Conservation (phyloP, 2,113 vertebrate genomes). For the Gobiocypris rarus region DNA sequence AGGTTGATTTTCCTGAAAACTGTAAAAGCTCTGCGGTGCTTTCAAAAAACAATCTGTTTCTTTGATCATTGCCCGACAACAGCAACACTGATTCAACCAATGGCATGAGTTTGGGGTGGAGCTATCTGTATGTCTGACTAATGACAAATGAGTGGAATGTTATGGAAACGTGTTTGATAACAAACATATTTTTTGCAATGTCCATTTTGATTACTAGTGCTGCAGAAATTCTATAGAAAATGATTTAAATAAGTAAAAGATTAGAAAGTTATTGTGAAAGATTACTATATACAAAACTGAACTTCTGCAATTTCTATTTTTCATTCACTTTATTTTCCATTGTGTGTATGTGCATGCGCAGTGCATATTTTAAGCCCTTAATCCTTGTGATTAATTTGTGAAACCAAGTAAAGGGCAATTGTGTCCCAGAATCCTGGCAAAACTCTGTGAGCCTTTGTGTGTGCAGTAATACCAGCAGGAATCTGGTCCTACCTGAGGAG, state of each 20-base stretch:
- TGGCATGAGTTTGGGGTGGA: not conserved
- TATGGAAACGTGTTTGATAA: not conserved
- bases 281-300: not conserved
- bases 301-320: not conserved
- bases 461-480: conserved; percentile 23
- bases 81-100: not conserved
- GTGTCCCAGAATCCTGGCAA: conserved; percentile 45
- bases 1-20: not conserved
- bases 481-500: not conserved
- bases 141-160: not conserved
- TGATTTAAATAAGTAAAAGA: not conserved
- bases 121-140: not conserved
- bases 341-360: not conserved
- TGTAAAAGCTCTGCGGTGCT: not conserved
- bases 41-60: not conserved
- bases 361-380: conserved; percentile 8
- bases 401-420: conserved; percentile 39
- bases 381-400: conserved; percentile 29
- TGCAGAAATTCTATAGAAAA: not conserved
- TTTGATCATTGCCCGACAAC: not conserved
- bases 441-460: conserved; percentile 24
- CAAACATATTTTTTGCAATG: not conserved
- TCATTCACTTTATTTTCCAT: conserved; percentile 15
- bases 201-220: not conserved
- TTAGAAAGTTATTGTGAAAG: not conserved